Evolutionary conservation across 2,797 vertebrate species (phyloP).

Genomic region (Leontopithecus rosalia): DNA sequence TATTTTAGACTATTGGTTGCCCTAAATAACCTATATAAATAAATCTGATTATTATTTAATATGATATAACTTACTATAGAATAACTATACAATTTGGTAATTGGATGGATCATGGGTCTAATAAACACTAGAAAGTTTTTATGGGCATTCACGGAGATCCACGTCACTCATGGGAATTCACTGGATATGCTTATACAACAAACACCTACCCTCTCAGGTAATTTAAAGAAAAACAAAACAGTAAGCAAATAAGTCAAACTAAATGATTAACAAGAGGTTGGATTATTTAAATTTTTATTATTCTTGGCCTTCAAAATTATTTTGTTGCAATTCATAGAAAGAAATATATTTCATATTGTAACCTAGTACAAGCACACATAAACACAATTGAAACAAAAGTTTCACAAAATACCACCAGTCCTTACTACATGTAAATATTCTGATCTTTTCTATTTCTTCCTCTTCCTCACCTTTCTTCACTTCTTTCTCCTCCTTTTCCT

Average conservation of each 20-base stretch:
- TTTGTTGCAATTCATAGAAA: slow-evolving; percentile 28
- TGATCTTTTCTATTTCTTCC: background rate
- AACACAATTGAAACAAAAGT: background rate
- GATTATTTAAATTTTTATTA: background rate
- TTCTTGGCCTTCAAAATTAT: background rate
- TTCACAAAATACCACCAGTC: background rate
- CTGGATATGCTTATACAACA: background rate
- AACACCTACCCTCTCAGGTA: background rate
- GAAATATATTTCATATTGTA: background rate
- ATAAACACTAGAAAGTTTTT: background rate
- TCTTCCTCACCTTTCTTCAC: background rate
- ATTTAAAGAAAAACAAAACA: background rate
- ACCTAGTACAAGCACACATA: background rate
- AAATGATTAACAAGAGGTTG: background rate
- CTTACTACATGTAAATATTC: background rate
- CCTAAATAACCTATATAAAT: background rate
- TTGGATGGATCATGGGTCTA: background rate
- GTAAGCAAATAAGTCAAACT: background rate
- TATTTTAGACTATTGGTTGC: background rate
- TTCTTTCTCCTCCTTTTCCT: background rate
- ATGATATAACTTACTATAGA: background rate
- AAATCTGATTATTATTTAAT: background rate
- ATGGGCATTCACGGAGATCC: background rate
- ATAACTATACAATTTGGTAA: background rate
- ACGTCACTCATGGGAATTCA: background rate